A percentile compares a stretch with the other conserved stretches of the same genome.
Evolutionary conservation across 1,140 invertebrate genomes (phyloP).

Genomic region (Lasioglossum baleicum): DNA sequence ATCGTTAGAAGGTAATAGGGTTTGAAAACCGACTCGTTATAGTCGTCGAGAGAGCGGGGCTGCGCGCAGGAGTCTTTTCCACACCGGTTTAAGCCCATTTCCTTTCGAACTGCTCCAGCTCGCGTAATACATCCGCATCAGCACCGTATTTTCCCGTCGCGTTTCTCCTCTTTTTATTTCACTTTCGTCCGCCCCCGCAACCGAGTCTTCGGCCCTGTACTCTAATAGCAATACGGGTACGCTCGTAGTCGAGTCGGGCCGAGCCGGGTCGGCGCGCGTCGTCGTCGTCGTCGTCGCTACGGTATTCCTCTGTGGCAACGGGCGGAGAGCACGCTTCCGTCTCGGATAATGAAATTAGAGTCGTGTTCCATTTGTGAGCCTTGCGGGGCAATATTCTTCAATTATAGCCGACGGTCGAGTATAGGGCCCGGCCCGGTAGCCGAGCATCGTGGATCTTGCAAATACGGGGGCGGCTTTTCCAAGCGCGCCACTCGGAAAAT

Average conservation of each 20-base stretch:
- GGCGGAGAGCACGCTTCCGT: conserved; percentile 53
- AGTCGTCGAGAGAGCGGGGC: background rate
- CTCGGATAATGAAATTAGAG: conserved; percentile 67
- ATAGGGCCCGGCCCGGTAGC: conserved; percentile 8
- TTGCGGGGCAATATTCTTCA: conserved; percentile 67
- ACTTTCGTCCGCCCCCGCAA: background rate
- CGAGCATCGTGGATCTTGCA: conserved; percentile 52
- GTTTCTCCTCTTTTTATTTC: background rate
- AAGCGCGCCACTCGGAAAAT: conserved; percentile 57
- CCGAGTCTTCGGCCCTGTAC: no score
- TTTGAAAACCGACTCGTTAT: background rate
- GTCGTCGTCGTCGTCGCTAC: conserved; percentile 29
- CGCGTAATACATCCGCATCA: conserved; percentile 50
- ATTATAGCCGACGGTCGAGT: conserved; percentile 60
- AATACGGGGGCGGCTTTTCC: conserved; percentile 58
- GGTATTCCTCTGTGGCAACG: conserved; percentile 57
- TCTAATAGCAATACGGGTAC: conserved; percentile 61
- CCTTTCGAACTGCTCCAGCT: conserved; percentile 18
- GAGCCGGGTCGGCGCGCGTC: no score
- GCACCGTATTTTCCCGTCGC: background rate
- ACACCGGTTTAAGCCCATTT: conserved; percentile 26
- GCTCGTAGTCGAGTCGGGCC: conserved; percentile 48
- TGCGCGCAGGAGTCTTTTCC: background rate
- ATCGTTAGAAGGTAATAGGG: background rate
- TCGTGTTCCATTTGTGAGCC: conserved; percentile 64